Evolutionary conservation across 2,797 vertebrate species (phyloP), one percentile per base, ranked within the genome.

Genomic region (Lophotriccus pileatus): DNA sequence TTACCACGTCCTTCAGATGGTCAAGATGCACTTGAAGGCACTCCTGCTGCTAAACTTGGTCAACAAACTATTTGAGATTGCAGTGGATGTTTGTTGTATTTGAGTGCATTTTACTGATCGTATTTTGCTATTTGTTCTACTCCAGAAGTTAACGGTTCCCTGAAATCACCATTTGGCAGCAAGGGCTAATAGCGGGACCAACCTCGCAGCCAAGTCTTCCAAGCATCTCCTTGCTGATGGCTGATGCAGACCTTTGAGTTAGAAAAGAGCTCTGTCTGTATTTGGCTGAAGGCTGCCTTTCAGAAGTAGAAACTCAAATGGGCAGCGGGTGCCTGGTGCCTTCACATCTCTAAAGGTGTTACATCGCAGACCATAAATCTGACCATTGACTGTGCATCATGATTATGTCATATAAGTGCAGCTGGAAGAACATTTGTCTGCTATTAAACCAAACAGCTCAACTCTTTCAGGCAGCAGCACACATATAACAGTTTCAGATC

Each of bases 391-490:
- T 44, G 37, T 79, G 83, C 56, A 50, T 94, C 64, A 41, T 0
- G 1, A n/a, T 94, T 94, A 66, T 89, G 69, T 62, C 87, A 41
- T 66, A 16, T 37, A 68, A 92, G 20, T 66, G 79, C 64, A 89
- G 46, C 90, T 93, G 82, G 64, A 94, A 93, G 90, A 89, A 69
- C 21, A 30, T 78, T 91, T 87, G 58, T 87, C 90, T 94, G 82
- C 32, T 87, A 66, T 86, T 85, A 85, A 93, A 95, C 69, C 44
- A 46, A 92, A 75, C 46, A 52, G 39, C 68, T 89, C 82, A 62
- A 34, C 55, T 77, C n/a, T 80, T 85, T 91, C 80, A 90, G 87
- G 41, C 64, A 91, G 87, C 58, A 69, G 62, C 53, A 44, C 64
- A n/a, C 58, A 23, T 39, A 36, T 47, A 91, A 67, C 53, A 56